Evolutionary conservation across 2,888 invertebrate species (phyloP).

Genomic region (Gastracanthus pulcherrimus): DNA sequence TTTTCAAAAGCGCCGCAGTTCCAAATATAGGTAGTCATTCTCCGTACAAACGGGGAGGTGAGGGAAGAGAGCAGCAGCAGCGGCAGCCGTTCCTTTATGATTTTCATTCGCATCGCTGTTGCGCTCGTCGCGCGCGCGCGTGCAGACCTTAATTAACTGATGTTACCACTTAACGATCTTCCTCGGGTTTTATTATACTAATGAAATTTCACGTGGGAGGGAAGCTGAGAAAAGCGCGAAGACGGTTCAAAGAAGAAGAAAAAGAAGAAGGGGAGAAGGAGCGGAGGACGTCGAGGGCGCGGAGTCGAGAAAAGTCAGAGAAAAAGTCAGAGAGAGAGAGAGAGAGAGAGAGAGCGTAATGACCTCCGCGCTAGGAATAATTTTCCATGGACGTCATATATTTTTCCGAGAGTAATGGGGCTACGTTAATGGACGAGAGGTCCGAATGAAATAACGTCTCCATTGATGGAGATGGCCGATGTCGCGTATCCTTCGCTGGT

Average conservation of each 20-base stretch:
- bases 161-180: conserved; percentile 26
- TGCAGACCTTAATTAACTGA: conserved; percentile 24
- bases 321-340: background rate
- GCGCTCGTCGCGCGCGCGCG: background rate
- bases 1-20: too few species aligned
- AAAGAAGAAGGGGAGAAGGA: background rate
- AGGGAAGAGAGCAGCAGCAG: background rate
- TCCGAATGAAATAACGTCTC: background rate
- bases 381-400: conserved; percentile 7
- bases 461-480: background rate
- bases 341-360: background rate
- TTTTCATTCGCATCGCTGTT: conserved; percentile 4
- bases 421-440: background rate
- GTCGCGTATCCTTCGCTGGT: too few species aligned
- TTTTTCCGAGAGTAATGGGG: conserved; percentile 1
- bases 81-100: background rate
- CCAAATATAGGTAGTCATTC: background rate
- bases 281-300: background rate
- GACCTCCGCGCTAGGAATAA: background rate
- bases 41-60: background rate
- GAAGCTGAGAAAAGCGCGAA: background rate
- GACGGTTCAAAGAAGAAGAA: background rate
- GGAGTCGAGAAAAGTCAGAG: background rate
- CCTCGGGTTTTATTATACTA: conserved; percentile 6
- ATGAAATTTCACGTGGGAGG: conserved; percentile 9